These are phyloP conservation scores for Drosophila melanica DNA, from an alignment of 1,140 invertebrate genomes.

Conservation along the genomic window DNA sequence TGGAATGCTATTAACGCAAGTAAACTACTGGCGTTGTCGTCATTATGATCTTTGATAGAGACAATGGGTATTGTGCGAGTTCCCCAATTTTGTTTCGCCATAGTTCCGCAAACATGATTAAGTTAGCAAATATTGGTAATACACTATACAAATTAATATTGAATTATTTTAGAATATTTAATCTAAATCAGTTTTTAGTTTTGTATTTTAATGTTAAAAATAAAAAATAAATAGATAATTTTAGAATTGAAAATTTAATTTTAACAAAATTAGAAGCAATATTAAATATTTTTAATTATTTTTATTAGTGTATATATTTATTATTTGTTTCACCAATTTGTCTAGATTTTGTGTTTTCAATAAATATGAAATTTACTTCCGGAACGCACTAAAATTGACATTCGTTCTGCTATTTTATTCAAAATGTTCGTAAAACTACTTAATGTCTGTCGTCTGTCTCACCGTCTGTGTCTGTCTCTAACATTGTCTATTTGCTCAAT, in stretches of 20 bases:
- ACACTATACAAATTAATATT: neutral
- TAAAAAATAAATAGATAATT: too few species aligned
- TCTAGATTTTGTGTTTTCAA: neutral
- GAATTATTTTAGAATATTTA: neutral
- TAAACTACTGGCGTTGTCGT: conserved; percentile 54
- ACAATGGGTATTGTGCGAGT: conserved; percentile 10
- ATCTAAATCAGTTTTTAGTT: too few species aligned
- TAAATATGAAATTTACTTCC: neutral
- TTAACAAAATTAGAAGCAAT: too few species aligned
- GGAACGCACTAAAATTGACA: conserved; percentile 6
- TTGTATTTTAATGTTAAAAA: too few species aligned
- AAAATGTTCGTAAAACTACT: neutral
- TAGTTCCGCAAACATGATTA: neutral
- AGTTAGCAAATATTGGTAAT: too few species aligned
- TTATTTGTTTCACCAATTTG: neutral
- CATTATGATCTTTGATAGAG: conserved; percentile 24
- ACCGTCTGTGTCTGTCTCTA: conserved; percentile 22
- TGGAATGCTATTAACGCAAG: conserved; percentile 72
- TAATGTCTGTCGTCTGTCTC: neutral
- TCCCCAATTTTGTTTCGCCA: conserved; percentile 3
- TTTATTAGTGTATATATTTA: neutral
- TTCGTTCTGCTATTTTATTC: neutral
- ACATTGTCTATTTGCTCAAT: conserved; percentile 74
- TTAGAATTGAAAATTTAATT: too few species aligned
- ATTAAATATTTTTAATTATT: too few species aligned